Conservation (phyloP, 2,113 vertebrate species). For the Microtus pennsylvanicus region DNA sequence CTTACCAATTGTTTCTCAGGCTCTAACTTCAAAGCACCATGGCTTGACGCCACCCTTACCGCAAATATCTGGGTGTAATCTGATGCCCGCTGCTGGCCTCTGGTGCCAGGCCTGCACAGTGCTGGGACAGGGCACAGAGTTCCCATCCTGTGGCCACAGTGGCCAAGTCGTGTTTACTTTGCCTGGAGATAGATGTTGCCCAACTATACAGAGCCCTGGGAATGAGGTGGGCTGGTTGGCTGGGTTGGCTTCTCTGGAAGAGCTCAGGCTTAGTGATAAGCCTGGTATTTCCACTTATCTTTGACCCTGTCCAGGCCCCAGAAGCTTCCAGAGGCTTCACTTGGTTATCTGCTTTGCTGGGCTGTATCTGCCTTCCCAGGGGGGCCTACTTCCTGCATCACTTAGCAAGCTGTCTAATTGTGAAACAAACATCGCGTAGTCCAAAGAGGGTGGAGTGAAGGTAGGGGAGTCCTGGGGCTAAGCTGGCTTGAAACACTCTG, state of each 20-base stretch:
- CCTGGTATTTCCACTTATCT: constrained; percentile 89
- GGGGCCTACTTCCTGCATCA: constrained; percentile 87
- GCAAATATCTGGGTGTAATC: constrained; percentile 89
- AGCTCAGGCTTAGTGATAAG: constrained; percentile 81
- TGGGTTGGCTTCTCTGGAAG: constrained; percentile 79
- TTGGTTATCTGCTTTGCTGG: constrained; percentile 83
- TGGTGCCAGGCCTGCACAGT: constrained; percentile 84
- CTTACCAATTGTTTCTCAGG: neutral
- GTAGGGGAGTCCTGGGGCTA: neutral
- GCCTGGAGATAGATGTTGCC: constrained; percentile 43
- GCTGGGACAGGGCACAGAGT: constrained; percentile 85
- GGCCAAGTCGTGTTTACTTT: constrained; percentile 54
- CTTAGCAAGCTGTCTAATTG: constrained; percentile 76
- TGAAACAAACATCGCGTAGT: constrained; percentile 63
- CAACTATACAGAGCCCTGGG: constrained; percentile 65
- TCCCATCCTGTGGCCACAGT: constrained; percentile 82
- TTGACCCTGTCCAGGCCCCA: constrained; percentile 81
- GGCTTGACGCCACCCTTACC: constrained; percentile 85
- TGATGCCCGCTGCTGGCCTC: constrained; percentile 87
- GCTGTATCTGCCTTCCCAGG: constrained; percentile 75
- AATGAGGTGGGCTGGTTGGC: constrained; percentile 67
- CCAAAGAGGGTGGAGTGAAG: neutral
- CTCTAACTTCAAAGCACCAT: constrained; percentile 59
- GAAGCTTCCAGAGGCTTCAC: constrained; percentile 74
- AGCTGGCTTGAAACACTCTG: neutral